Conservation (phyloP, 1,140 invertebrate species). For the Notospermus geniculatus region DNA sequence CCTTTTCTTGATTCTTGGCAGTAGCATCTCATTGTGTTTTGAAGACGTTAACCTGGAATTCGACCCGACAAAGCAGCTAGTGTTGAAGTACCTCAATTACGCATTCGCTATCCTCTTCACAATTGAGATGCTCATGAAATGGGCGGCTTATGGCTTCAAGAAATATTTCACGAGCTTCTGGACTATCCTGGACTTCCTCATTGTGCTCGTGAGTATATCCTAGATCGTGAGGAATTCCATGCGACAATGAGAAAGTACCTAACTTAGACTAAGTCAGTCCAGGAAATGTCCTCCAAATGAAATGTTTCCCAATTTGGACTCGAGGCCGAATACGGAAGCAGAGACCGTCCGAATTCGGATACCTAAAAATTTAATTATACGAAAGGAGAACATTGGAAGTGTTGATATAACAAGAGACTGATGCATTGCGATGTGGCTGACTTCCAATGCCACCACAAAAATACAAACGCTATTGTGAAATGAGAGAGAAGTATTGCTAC, state of each 20-base stretch:
- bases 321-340: too few relatives aligned
- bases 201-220: constrained; percentile 86
- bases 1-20: constrained; percentile 94
- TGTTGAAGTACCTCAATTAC: constrained; percentile 93
- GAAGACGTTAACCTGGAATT: constrained; percentile 90
- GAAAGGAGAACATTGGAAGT: too few relatives aligned
- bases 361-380: background rate
- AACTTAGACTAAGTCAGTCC: too few relatives aligned
- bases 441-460: too few relatives aligned
- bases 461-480: too few relatives aligned
- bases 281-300: too few relatives aligned
- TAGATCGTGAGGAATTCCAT: too few relatives aligned
- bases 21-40: constrained; percentile 92
- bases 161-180: constrained; percentile 98
- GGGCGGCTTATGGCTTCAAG: constrained; percentile 91
- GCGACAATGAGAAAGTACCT: too few relatives aligned
- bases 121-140: constrained; percentile 98
- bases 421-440: background rate
- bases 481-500: too few relatives aligned
- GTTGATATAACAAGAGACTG: background rate
- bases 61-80: constrained; percentile 80
- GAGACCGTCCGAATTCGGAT: background rate
- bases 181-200: constrained; percentile 98
- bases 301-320: too few relatives aligned
- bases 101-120: constrained; percentile 98